Evolutionary conservation across 2,888 invertebrate species (phyloP), one percentile per base, ranked within the genome.

Genomic region (Sinohyriopsis cumingii): DNA sequence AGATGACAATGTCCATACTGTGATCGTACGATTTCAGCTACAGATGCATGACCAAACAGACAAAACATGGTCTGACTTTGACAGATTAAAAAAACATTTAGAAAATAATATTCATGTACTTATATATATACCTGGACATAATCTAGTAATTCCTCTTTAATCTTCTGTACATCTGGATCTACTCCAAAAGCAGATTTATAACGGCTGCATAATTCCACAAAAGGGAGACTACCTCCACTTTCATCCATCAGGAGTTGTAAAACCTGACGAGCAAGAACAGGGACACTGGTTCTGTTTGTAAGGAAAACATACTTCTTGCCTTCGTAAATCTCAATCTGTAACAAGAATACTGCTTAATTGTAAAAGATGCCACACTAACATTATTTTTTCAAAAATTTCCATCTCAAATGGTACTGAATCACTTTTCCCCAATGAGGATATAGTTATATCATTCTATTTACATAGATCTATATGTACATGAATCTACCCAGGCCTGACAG

Each of bases 181-280:
- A 61, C 70, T 24, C 80, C 81, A 71, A 84, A 85, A 15, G 80
- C 81, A 62, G 83, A 82, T 71, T 81, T 82, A 71, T 87, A 87
- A 33, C 84, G 71, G 68, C 82, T 83, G 71, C 83, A 83, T 22
- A 87, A 72, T 60, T 87, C 87, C 75, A 84, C 81, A 63, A 84
- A 72, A 67, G 86, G 84, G 57, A 87, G 84, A 71, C 82, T 81
- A 74, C 91, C 91, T 59, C 92, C 90, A 70, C 92, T 91, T 1
- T 92, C 91, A 71, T 93, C 92, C 90, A 94, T 92, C 69, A 94
- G 89, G 57, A 94, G 86, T 66, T 92, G 90, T 83, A 93, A 92
- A 67, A 92, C 91, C 74, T 92, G 91, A 18, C 92, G 83, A 62
- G 91, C 91, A 71, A 92, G 85, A 71, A 91, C 89, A 77, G 92